Base-by-base conservation (phyloP, 2,113 vertebrate species). In the Odobenus rosmarus region DNA sequence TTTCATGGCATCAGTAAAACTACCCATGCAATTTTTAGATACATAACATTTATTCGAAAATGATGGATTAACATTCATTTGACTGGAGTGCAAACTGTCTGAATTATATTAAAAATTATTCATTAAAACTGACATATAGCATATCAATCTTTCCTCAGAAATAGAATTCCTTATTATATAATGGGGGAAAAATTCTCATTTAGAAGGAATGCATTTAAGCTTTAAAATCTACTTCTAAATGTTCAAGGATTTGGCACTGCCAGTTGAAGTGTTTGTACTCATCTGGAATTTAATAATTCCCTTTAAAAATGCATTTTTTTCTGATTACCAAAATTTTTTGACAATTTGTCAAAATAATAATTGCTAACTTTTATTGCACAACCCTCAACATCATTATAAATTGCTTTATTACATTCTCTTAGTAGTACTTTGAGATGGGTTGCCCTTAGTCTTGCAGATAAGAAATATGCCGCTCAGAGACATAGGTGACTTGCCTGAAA, bases 1-100 rank as follows among this genome's bases (percentile, higher is more conserved):
- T 96, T 93, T 88, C 49, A 72, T 42, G 36, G 19, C 28, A 96
- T 89, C 33, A 88, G 28, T 91, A 89, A 95, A 96, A 39, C 9
- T 71, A 91, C 61, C 64, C 33, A 72, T 51, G 76, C 26, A 85
- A 62, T 72, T 91, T 81, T 97, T 67, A 96, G 51, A 67, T 85
- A 69, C 49, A 55, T 71, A 86, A 85, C 87, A 23, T 95, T 97
- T 96, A 89, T 90, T 93, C 42, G 36, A 81, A 97, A 94, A 64
- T 86, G n/a, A 96, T 49, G 61, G 71, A 96, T 96, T 95, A 88
- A 36, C 31, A 96, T 97, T 59, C 86, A 95, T 74, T 96, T 91
- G 67, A 77, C 88, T 88, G n/a, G 89, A 89, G 26, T 72, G 2
- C 12, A 3, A 39, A 93, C 46, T 79, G 24, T 28, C 80, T 94